Evolutionary conservation across 1,140 invertebrate genomes (phyloP).

Genomic region (Drosophila malerkotliana): DNA sequence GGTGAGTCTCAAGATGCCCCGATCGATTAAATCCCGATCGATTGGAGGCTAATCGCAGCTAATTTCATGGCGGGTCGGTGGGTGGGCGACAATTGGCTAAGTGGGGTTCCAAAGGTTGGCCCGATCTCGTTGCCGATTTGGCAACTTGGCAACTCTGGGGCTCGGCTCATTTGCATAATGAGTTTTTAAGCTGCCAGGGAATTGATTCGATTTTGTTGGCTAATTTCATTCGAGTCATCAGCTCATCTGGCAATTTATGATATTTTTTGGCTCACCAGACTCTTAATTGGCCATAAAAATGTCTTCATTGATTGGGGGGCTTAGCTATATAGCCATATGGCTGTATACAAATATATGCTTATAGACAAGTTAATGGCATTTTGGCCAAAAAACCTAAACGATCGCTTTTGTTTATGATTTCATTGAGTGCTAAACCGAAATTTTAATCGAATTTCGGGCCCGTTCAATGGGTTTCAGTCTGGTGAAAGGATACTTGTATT

Average conservation of each 20-base stretch:
- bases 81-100: slow-evolving; percentile 71
- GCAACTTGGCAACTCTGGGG: slow-evolving; percentile 28
- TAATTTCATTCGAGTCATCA: slow-evolving; percentile 22
- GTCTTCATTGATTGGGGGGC: slow-evolving; percentile 66
- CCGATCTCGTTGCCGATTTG: slow-evolving; percentile 29
- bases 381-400: slow-evolving; percentile 17
- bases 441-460: slow-evolving; percentile 36
- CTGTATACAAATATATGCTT: slow-evolving; percentile 30
- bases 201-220: slow-evolving; percentile 56
- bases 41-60: slow-evolving; percentile 50
- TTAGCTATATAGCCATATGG: slow-evolving; percentile 38
- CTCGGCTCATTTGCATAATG: slow-evolving; percentile 73
- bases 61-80: slow-evolving; percentile 51
- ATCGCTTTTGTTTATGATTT: slow-evolving; percentile 41
- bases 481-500: slow-evolving; percentile 53
- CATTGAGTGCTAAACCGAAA: slow-evolving; percentile 38
- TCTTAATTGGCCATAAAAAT: slow-evolving; percentile 79
- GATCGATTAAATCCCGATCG: slow-evolving; percentile 22
- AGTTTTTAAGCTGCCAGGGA: slow-evolving; percentile 74
- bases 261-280: slow-evolving; percentile 62
- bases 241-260: slow-evolving; percentile 64
- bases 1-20: slow-evolving; percentile 85
- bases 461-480: slow-evolving; percentile 18
- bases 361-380: slow-evolving; percentile 21
- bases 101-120: slow-evolving; percentile 56